Percentiles rank a stretch among this genome's conserved stretches.
Conservation (phyloP, 2,113 vertebrate species). For the Calypte anna region DNA sequence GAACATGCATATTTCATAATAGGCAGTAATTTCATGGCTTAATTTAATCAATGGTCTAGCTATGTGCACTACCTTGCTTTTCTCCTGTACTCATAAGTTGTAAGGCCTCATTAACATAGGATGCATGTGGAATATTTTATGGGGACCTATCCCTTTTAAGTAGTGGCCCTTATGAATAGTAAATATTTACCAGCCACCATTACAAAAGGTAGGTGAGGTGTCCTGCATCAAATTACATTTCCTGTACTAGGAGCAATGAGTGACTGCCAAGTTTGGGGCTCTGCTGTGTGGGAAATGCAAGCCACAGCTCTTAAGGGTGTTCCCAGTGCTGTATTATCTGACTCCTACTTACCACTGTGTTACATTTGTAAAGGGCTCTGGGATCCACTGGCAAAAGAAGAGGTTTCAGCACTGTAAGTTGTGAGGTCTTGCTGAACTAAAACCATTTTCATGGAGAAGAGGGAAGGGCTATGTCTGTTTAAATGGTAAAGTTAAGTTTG, state of each 20-base stretch:
- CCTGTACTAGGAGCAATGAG: neutral
- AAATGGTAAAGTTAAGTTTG: neutral
- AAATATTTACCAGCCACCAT: neutral
- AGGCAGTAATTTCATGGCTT: constrained; percentile 44
- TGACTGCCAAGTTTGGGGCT: neutral
- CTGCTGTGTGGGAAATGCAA: neutral
- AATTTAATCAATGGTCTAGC: constrained; percentile 46
- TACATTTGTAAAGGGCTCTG: neutral
- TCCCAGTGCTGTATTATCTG: neutral
- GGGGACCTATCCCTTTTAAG: neutral
- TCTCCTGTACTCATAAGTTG: neutral
- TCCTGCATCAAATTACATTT: neutral
- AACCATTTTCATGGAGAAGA: neutral
- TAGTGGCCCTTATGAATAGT: neutral
- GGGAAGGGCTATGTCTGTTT: rapidly evolving
- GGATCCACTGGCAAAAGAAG: neutral
- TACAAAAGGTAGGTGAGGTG: neutral
- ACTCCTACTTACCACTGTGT: neutral
- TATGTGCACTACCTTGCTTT: constrained; percentile 3
- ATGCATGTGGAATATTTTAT: constrained; percentile 2
- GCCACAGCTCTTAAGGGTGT: neutral
- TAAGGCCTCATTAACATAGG: constrained; percentile 17
- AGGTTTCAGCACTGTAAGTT: rapidly evolving
- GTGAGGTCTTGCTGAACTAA: neutral
- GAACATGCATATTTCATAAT: constrained; percentile 40